Base-by-base conservation (phyloP, 2,797 vertebrate genomes). In the Orestias chungarensis region DNA sequence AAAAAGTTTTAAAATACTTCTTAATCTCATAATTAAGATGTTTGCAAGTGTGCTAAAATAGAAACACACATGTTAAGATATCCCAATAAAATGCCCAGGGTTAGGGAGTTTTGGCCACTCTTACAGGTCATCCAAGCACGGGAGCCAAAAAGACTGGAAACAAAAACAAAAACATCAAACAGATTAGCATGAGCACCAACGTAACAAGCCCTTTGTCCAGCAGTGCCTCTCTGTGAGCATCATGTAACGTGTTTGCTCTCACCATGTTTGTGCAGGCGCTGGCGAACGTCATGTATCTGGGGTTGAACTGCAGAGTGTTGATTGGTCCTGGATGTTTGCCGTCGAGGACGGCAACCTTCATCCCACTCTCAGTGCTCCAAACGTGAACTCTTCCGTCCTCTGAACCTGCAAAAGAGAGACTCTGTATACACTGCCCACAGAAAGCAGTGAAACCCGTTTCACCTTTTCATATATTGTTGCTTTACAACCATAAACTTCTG, bases 361-460 rank as follows among this genome's bases (percentile, higher is more conserved):
- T 97, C 59, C 96, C 96, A 7, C 95, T 97, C 84, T 97, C 96
- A 40, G 95, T 95, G 80, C 96, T 97, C 97, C 97, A 98, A 31
- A 98, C 96, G 0, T 98, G 97, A 76, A 98, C 95, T 80, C 97
- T 95, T 17, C 97, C 96, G n/a, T 98, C 97, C 82, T 98, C 97
- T 0, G 97, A 98, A 78, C 97, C 97, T 97, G 83, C 55, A 70
- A 17, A 18, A 70, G 4, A 74, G 4, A 67, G 0, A n/a, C 1
- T 31, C 49, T 70, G 10, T 64, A 35, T n/a, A 17, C 49, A 7
- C 49, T 2, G 33, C 8, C n/a, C 40, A 35, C 57, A 20, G 23
- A 61, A n/a, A 38, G 57, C 4, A 6, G 59, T 42, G 20, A 62
- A 62, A 62, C 23, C 8, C n/a, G 0, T 25, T 25, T 7, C 8